These are phyloP conservation scores for Tenebrio molitor DNA, from an alignment of 1,140 invertebrate genomes.

Conservation along the genomic window DNA sequence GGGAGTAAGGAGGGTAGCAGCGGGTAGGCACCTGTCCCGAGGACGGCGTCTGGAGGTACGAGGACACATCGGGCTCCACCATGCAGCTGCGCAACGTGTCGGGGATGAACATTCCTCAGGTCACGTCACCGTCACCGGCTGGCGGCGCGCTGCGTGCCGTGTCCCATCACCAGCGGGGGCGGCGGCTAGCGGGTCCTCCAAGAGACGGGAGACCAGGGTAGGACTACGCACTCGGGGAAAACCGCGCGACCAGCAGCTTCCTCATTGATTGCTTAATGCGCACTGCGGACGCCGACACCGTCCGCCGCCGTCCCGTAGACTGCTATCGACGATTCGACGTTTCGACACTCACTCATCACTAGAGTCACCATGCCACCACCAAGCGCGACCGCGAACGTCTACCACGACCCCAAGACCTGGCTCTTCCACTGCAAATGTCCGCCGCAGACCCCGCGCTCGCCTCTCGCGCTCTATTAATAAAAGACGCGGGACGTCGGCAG, in stretches of 20 bases:
- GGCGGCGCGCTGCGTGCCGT: conserved; percentile 55
- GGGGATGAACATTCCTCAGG: conserved; percentile 83
- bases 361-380: conserved; percentile 16
- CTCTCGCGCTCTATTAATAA: conserved; percentile 50
- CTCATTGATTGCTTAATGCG: conserved; percentile 46
- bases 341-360: conserved; percentile 37
- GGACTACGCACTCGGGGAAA: conserved; percentile 2
- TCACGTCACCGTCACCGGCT: conserved; percentile 63
- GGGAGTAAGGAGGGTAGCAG: conserved; percentile 65
- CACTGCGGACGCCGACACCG: conserved; percentile 42
- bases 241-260: conserved; percentile 17
- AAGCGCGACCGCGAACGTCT: conserved; percentile 21
- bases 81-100: conserved; percentile 85
- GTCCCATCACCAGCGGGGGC: conserved; percentile 59
- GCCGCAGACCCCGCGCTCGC: conserved; percentile 42
- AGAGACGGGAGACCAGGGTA: neutral
- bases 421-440: conserved; percentile 43
- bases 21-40: conserved; percentile 80
- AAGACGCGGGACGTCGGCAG: conserved; percentile 45
- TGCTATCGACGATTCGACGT: conserved; percentile 26
- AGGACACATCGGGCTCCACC: conserved; percentile 87
- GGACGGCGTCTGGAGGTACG: conserved; percentile 84
- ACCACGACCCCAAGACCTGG: neutral
- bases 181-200: conserved; percentile 1
- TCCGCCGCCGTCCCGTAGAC: conserved; percentile 23